phyloP scores from a whole-genome alignment of 2,113 vertebrate genomes.

The Mohoua ochrocephala region DNA sequence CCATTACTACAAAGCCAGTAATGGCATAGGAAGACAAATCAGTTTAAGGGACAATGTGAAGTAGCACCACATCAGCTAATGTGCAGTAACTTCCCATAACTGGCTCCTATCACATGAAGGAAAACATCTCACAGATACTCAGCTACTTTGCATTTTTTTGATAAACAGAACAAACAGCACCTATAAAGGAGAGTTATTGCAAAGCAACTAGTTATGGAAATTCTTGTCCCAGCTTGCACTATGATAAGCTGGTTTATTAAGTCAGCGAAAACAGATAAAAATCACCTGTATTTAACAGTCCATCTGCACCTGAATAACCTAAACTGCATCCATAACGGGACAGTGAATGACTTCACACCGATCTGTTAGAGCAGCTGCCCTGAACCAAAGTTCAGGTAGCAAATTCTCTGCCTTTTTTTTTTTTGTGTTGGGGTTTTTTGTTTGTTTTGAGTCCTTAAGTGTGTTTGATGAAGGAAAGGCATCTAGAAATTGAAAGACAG shows the following conservation, averaged over 20 bases:
- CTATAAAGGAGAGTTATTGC: background rate
- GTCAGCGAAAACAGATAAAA: background rate
- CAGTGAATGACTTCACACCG: background rate
- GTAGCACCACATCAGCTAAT: background rate
- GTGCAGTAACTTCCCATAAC: background rate
- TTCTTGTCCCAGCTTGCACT: background rate
- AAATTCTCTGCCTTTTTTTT: background rate
- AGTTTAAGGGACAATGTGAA: background rate
- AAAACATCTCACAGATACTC: background rate
- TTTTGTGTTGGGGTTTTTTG: no score
- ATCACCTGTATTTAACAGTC: background rate
- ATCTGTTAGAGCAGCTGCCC: background rate
- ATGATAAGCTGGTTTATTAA: background rate
- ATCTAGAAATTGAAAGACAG: background rate
- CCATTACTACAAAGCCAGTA: background rate
- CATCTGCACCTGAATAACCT: background rate
- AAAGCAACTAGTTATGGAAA: background rate
- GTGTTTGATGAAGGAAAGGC: background rate
- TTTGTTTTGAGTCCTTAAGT: background rate
- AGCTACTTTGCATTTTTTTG: background rate
- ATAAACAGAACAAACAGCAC: background rate
- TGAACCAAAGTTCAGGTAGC: background rate
- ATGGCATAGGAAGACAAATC: background rate
- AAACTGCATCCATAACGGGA: background rate
- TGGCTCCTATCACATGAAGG: background rate